Evolutionary conservation across 2,113 vertebrate genomes (phyloP).

Genomic region (Todiramphus chloris): DNA sequence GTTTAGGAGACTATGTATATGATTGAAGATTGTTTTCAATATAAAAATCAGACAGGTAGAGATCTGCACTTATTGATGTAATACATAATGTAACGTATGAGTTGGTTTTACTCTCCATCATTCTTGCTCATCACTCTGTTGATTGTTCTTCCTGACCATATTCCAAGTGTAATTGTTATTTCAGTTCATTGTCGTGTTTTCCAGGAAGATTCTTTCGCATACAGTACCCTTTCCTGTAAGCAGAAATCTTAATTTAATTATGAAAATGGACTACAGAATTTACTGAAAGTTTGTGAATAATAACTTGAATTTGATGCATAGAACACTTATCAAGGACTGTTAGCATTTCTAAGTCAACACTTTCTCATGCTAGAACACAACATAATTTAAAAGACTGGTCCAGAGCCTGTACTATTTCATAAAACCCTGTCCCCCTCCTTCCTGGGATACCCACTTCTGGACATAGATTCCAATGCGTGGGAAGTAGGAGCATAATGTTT

Average conservation of each 20-base stretch:
- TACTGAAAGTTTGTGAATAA: not conserved
- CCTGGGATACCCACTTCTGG: not conserved
- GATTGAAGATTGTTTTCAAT: not conserved
- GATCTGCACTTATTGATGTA: not conserved
- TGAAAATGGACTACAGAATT: not conserved
- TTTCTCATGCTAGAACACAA: not conserved
- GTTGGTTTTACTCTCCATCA: not conserved
- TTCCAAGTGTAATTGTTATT: not conserved
- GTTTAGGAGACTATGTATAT: accelerated
- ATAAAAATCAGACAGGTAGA: not conserved
- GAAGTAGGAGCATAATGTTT: not conserved
- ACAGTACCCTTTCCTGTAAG: not conserved
- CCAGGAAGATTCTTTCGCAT: not conserved
- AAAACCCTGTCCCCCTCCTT: not conserved
- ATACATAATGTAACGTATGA: accelerated
- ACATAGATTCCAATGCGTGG: not conserved
- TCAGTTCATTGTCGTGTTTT: not conserved
- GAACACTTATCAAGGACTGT: not conserved
- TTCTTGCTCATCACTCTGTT: not conserved
- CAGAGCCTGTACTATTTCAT: not conserved
- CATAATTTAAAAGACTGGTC: not conserved
- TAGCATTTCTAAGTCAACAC: not conserved
- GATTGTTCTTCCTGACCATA: not conserved
- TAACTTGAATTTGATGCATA: not conserved
- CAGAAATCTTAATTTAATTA: not conserved